Evolutionary conservation across 2,888 invertebrate genomes (phyloP).

Genomic region (Alloplasta piceator): DNA sequence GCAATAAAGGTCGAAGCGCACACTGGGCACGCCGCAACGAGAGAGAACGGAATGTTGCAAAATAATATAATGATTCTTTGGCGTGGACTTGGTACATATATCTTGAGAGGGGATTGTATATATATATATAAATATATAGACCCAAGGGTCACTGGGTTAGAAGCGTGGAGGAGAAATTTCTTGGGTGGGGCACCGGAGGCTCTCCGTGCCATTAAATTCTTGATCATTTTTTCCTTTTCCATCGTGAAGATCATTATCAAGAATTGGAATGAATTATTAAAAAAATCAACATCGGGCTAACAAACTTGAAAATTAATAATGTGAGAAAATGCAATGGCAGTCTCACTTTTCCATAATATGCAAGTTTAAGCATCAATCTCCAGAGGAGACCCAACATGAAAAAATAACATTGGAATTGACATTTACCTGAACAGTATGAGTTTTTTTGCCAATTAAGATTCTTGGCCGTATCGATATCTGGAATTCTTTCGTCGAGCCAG

Average conservation of each 20-base stretch:
- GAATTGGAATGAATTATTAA: conserved; percentile 23
- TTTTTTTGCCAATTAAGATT: conserved; percentile 27
- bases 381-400: neutral
- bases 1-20: conserved; percentile 65
- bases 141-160: conserved; percentile 66
- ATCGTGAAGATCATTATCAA: conserved; percentile 39
- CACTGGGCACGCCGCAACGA: conserved; percentile 56
- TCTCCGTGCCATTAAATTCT: conserved; percentile 47
- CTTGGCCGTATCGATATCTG: conserved; percentile 3
- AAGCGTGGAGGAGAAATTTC: conserved; percentile 62
- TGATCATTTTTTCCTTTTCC: conserved; percentile 38
- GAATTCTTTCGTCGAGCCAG: conserved; percentile 7
- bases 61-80: conserved; percentile 66
- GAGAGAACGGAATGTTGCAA: conserved; percentile 66
- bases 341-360: too few relatives aligned
- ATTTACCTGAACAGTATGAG: neutral
- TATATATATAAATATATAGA: conserved; percentile 5
- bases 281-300: neutral
- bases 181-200: conserved; percentile 60
- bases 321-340: too few relatives aligned
- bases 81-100: conserved; percentile 35
- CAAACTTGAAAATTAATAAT: too few relatives aligned
- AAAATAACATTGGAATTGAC: neutral
- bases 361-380: neutral
- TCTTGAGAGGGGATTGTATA: conserved; percentile 34